Evolutionary conservation across 2,797 vertebrate species (phyloP).

Genomic region (Gambusia yucatana): DNA sequence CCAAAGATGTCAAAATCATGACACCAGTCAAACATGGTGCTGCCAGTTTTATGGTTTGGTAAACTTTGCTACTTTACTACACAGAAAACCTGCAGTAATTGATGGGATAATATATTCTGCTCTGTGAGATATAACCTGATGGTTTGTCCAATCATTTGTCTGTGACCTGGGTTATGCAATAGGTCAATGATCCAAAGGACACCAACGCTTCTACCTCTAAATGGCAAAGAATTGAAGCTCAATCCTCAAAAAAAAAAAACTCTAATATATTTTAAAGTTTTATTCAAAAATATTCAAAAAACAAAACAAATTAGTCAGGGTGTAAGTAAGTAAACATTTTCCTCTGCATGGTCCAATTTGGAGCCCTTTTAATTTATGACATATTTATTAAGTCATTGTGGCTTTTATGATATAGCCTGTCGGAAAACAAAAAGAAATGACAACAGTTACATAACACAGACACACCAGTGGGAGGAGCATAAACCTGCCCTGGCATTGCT

Average conservation of each 20-base stretch:
- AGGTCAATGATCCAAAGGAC: not conserved
- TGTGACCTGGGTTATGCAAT: not conserved
- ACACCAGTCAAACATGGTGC: not conserved
- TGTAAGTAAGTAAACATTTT: not conserved
- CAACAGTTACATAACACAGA: not conserved
- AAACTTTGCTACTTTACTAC: not conserved
- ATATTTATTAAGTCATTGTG: not conserved
- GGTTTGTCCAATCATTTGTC: not conserved
- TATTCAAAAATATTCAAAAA: not conserved
- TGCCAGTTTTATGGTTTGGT: not conserved
- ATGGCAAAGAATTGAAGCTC: not conserved
- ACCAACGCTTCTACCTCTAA: not conserved
- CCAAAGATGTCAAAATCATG: not conserved
- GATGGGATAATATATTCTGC: not conserved
- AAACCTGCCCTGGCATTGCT: not conserved
- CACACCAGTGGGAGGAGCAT: not conserved
- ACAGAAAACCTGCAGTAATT: not conserved
- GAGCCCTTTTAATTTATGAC: not conserved
- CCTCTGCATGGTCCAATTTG: not conserved
- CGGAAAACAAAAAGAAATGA: not conserved
- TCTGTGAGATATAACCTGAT: not conserved
- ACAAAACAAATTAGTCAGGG: not conserved
- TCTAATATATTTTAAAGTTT: not conserved
- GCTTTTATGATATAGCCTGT: not conserved
- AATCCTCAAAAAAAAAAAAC: not conserved